phyloP scores from a whole-genome alignment of 2,113 vertebrate genomes.

The Phocoena phocoena region DNA sequence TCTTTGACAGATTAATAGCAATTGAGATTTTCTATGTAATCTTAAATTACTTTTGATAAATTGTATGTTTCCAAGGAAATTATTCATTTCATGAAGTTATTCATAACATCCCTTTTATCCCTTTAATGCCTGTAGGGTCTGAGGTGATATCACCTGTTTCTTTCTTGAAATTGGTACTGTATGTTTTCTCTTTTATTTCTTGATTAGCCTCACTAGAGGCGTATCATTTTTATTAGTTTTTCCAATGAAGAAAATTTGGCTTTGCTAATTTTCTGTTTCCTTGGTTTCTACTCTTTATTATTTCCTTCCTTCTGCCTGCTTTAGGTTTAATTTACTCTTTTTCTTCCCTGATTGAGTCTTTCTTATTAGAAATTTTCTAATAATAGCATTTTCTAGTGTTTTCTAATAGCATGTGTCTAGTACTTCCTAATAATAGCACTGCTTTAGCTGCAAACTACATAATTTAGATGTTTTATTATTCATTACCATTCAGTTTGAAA shows the following conservation, averaged over 20 bases:
- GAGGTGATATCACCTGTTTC: background rate
- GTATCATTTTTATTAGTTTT: background rate
- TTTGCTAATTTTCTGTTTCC: background rate
- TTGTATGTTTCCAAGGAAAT: background rate
- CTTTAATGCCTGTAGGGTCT: background rate
- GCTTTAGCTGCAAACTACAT: background rate
- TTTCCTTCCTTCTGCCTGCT: background rate
- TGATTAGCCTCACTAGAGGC: background rate
- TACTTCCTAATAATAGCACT: background rate
- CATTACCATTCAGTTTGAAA: background rate
- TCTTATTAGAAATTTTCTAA: background rate
- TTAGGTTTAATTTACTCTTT: background rate
- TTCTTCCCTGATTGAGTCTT: background rate
- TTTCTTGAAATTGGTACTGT: background rate
- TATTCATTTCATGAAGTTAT: background rate
- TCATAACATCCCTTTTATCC: background rate
- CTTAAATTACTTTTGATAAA: background rate
- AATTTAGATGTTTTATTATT: background rate
- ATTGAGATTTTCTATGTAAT: background rate
- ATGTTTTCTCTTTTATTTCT: background rate
- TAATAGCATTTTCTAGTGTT: background rate
- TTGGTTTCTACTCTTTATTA: background rate
- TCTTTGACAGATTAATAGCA: background rate
- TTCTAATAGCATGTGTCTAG: background rate
- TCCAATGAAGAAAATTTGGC: background rate